phyloP scores from a whole-genome alignment of 2,888 invertebrate genomes.

The Congeria kusceri region DNA sequence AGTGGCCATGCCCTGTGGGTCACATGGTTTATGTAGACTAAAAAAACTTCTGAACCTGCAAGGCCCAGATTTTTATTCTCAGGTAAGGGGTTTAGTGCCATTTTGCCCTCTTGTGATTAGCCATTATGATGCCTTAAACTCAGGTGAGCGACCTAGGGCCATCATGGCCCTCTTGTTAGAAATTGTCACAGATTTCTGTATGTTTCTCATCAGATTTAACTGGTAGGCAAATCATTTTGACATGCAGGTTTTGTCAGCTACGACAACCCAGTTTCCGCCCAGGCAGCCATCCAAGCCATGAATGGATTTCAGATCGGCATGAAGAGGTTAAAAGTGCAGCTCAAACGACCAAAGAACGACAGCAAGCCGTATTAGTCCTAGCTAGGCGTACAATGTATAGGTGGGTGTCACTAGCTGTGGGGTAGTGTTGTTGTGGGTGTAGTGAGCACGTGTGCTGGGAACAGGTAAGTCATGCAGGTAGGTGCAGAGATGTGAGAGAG shows the following conservation, averaged over 20 bases:
- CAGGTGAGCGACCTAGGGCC: no score
- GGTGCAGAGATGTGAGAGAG: background rate
- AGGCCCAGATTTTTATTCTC: no score
- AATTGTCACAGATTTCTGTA: no score
- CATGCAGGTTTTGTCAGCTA: slow-evolving; percentile 99
- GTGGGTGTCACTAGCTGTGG: slow-evolving; percentile 7
- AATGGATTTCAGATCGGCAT: slow-evolving; percentile 99
- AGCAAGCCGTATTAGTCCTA: slow-evolving; percentile 95
- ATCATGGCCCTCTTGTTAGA: no score
- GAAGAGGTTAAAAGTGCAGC: slow-evolving; percentile 99
- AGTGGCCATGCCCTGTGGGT: no score
- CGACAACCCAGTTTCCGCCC: slow-evolving; percentile 98
- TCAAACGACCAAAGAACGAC: slow-evolving; percentile 99
- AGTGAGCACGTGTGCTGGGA: background rate
- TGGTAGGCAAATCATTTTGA: no score
- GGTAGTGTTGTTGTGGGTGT: background rate
- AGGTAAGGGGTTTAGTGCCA: no score
- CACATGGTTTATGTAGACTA: no score
- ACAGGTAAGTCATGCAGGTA: slow-evolving; percentile 1
- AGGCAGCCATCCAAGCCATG: slow-evolving; percentile 99
- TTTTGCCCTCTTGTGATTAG: no score
- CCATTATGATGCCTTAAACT: no score
- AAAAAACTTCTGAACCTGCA: no score
- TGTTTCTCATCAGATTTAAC: no score
- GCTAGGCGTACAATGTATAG: background rate